Conservation (phyloP, 2,797 vertebrate genomes). For the Esox masquinongy region DNA sequence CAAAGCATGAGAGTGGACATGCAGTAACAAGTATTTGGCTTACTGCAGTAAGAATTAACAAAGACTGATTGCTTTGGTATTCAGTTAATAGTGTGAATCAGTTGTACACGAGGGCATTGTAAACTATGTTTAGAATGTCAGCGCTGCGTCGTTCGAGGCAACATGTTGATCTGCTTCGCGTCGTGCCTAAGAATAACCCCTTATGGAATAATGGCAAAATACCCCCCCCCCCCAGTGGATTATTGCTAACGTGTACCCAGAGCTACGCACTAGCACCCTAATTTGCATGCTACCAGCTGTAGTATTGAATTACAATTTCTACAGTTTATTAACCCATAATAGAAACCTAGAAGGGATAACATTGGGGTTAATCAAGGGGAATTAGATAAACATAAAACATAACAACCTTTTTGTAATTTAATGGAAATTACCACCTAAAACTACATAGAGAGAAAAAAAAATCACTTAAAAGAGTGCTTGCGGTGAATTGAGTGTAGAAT, state of each 20-base stretch:
- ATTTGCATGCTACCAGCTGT: neutral
- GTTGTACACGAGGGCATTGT: no score
- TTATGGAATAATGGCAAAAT: no score
- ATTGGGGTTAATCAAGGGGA: neutral
- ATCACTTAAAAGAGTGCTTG: neutral
- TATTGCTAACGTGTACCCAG: neutral
- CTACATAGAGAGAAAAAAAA: neutral
- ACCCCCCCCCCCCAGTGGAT: no score
- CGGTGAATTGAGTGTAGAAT: neutral
- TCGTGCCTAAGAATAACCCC: no score
- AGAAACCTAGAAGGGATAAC: neutral
- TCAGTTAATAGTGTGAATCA: no score
- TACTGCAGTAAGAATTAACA: constrained; percentile 6
- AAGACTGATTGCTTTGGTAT: neutral
- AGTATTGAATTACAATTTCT: neutral
- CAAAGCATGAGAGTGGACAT: neutral
- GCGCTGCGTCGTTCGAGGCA: no score
- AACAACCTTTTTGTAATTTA: neutral
- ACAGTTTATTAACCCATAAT: neutral
- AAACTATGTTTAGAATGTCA: no score
- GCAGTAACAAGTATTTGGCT: neutral
- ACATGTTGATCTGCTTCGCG: no score
- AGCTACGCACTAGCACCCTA: neutral
- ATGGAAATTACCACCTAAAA: neutral
- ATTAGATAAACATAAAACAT: neutral